Conservation (phyloP, 2,113 vertebrate species). For the Menura novaehollandiae region DNA sequence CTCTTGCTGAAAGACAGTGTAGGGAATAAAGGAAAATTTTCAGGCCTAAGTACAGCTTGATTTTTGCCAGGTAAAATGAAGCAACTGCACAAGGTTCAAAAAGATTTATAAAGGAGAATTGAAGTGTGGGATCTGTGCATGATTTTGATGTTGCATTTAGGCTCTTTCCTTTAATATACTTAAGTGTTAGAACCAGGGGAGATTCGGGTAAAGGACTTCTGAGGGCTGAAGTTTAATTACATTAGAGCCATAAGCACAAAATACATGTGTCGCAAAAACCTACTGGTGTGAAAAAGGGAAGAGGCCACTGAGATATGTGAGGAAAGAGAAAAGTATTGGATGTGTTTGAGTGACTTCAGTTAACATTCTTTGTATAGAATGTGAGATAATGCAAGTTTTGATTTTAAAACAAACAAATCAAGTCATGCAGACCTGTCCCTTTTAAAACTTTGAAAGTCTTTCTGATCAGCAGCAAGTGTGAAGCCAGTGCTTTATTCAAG, state of each 20-base stretch:
- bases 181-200: background rate
- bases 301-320: background rate
- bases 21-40: background rate
- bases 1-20: background rate
- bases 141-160: background rate
- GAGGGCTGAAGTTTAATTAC: background rate
- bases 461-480: background rate
- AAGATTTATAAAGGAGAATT: background rate
- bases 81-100: background rate
- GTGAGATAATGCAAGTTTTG: background rate
- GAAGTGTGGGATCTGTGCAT: background rate
- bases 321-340: background rate
- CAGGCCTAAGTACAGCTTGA: background rate
- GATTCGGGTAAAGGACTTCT: background rate
- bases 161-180: background rate
- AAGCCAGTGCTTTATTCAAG: background rate
- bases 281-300: background rate
- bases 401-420: background rate
- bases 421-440: background rate
- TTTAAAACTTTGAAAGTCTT: background rate
- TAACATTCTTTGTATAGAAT: background rate
- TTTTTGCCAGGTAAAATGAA: background rate
- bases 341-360: background rate
- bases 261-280: background rate
- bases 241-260: background rate